Evolutionary conservation across 30 jellyfish, hydroid and myxozoan species (phyloP).

Genomic region (Hydractinia symbiolongicarpus): DNA sequence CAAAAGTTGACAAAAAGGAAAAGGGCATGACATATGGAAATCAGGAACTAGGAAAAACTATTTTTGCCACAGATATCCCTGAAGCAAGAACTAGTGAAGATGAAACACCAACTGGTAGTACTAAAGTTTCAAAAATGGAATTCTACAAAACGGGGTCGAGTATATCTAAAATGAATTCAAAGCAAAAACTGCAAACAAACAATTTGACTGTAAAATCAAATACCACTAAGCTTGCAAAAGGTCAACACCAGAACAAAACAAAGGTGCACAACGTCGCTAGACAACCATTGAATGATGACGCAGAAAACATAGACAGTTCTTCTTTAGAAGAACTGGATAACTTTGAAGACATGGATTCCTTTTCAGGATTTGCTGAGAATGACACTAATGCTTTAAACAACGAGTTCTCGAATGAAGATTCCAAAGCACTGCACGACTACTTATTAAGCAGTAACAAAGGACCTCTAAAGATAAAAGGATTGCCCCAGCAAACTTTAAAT

Average conservation of each 20-base stretch:
- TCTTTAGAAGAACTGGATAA: conserved; percentile 1
- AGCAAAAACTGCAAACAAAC: background rate
- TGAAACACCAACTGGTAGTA: background rate
- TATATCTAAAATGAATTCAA: background rate
- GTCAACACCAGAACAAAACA: no score
- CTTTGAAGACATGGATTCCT: conserved; percentile 21
- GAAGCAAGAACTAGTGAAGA: no score
- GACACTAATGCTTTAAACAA: background rate
- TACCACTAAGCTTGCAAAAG: no score
- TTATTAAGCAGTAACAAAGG: background rate
- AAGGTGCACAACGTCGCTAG: no score
- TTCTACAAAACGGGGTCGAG: background rate
- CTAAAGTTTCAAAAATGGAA: background rate
- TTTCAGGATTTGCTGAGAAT: conserved; percentile 20
- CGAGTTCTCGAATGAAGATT: conserved; percentile 7
- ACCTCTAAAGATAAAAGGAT: no score
- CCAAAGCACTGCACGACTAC: background rate
- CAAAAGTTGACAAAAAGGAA: no score
- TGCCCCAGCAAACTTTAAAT: no score
- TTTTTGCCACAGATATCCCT: no score
- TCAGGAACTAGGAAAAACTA: no score
- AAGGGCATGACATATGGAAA: no score
- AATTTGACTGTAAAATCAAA: no score
- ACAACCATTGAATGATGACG: background rate
- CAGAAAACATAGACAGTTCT: background rate